Percentiles rank a stretch among this genome's conserved stretches.
phyloP scores from a whole-genome alignment of 2,888 invertebrate species.

The Tinea pellionella region DNA sequence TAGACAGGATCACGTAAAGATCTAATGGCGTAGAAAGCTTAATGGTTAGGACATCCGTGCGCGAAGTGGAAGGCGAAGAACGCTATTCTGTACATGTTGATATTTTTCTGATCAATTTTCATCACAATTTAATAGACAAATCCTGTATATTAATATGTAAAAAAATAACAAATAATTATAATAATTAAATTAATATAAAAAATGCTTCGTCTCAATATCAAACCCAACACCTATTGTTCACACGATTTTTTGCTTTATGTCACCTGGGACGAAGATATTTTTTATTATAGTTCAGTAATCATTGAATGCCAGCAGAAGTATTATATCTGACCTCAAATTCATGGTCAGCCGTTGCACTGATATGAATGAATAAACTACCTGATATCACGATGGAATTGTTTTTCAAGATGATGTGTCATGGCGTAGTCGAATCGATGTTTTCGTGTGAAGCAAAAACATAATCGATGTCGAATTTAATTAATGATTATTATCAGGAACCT shows the following conservation, averaged over 20 bases:
- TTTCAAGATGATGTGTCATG: conserved; percentile 27
- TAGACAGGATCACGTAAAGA: no score
- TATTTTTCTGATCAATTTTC: no score
- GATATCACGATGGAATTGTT: conserved; percentile 31
- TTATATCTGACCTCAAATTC: conserved; percentile 27
- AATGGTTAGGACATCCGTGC: no score
- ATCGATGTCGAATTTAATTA: conserved; percentile 43
- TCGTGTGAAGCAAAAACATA: conserved; percentile 30
- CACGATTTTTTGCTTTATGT: background rate
- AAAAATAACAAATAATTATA: no score
- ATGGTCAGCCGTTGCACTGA: conserved; percentile 29
- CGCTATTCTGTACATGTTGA: no score
- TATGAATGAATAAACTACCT: conserved; percentile 23
- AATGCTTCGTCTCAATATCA: background rate
- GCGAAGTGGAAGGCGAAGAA: no score
- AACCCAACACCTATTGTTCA: background rate
- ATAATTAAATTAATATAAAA: no score
- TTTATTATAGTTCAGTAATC: background rate
- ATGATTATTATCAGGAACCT: conserved; percentile 49
- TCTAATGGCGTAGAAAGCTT: no score
- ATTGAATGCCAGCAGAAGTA: background rate
- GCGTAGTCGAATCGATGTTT: conserved; percentile 17
- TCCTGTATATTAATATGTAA: no score
- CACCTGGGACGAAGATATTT: background rate
- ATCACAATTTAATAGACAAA: no score